Base-by-base conservation (phyloP, 1,140 invertebrate species). In the Anagrus nilaparvatae region DNA sequence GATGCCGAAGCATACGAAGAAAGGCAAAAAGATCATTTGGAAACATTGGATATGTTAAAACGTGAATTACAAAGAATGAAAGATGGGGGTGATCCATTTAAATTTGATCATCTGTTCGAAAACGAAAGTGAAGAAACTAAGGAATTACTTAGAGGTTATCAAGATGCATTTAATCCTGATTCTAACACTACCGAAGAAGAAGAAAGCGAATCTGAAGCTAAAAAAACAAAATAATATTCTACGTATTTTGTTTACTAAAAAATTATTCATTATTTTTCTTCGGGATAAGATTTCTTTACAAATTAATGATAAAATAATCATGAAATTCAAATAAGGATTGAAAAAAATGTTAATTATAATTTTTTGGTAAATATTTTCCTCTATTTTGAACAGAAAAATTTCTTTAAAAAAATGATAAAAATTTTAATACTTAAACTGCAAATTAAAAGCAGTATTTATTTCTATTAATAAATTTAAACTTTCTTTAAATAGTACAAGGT, bases 11-110 rank as follows among this genome's bases (percentile, higher is more conserved):
- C 49, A 3, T 42, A 53, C 2, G 57, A 56, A 31, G 48, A 61
- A 5, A 64, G 60, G 36, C 65, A 60, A 56, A 65, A 66, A 32
- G 64, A 68, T 28, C 54, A 63, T 33, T 46, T 54, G 17, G 63
- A 67, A 31, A 66, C 63, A 24, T 24, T 68, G 30, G 59, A 60
- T 4, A 66, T 65, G 64, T 34, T 68, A 31, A 68, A 65, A 32
- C 55, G 47, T 14, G 65, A 68, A 50, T 47, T 68, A n/a, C 52
- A 54, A 16, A 56, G 56, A 36, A 55, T 68, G 18, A 50, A 48
- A 1, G 56, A 65, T 5, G 60, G 59, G 5, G 59, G 55, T 1
- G 62, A 66, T 32, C 44, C 58, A 3, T 54, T 58, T 13, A 58
- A 65, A 23, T 62, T 59, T 55, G 60, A 63, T 20, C 51, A 61